Base-by-base conservation (phyloP, 1,140 invertebrate genomes). In the Zaprionus camerounensis region DNA sequence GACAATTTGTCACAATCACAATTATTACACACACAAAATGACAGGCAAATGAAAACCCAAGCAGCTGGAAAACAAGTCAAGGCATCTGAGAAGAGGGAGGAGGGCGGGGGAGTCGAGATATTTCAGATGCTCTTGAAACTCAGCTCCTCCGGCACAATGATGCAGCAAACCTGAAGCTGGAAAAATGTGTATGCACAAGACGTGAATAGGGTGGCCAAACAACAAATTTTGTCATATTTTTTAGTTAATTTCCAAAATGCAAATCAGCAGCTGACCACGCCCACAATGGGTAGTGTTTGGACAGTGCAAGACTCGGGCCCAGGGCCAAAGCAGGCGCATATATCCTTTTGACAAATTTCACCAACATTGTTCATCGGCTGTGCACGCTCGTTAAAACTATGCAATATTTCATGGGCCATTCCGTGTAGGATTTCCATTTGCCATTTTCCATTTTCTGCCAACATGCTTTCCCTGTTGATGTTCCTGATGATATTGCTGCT, bases 1-100 rank as follows among this genome's bases (percentile, higher is more conserved):
- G 63, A 80, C 79, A 82, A 90, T 90, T 90, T 90, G 86, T 90
- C 85, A 90, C 86, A 90, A 90, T 90, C 86, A 90, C 81, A 90
- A 90, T 90, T 90, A 90, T 80, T 82, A 63, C 62, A 44, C 79
- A 75, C 79, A 65, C 72, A 74, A 82, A 85, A 84, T 84, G 85
- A 90, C 78, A 77, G 81, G 81, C 63, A 90, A 85, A 80, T 90
- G 79, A 80, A 80, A 90, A 44, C 53, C 85, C 85, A 90, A 90
- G 81, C 71, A 88, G 71, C 81, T 79, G 85, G 78, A 88, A 87
- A 88, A 88, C 81, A 84, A 81, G 75, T 53, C 66, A 79, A 73
- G 71, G 70, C 15, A 17, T 15, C 17, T 36, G 24, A 12, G n/a
- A 41, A 13, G 34, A 20, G 31, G 12, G 20, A 9, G 46, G 7